These are phyloP conservation scores for Teleogryllus oceanicus DNA, from an alignment of 2,888 invertebrate species.

Conservation along the genomic window DNA sequence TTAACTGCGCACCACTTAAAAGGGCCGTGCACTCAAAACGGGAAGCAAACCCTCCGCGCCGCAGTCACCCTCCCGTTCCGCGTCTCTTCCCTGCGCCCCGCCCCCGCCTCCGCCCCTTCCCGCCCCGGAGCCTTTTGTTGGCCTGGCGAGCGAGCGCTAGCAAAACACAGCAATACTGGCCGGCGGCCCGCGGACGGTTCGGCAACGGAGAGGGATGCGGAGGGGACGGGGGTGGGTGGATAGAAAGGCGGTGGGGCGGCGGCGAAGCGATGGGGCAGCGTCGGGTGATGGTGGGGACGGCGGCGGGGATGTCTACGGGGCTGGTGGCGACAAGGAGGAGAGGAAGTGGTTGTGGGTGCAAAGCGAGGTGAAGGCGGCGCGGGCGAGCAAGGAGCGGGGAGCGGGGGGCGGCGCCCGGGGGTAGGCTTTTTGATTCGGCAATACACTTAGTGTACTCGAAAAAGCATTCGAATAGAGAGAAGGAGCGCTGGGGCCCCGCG, in stretches of 20 bases:
- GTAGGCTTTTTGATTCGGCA: background rate
- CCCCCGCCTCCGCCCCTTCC: background rate
- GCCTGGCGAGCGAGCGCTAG: background rate
- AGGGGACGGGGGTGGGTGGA: too few relatives aligned
- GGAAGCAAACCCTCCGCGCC: background rate
- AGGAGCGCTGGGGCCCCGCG: too few relatives aligned
- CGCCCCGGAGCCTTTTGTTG: background rate
- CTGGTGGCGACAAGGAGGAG: too few relatives aligned
- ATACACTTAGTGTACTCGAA: constrained; percentile 11
- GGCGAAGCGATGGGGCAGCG: too few relatives aligned
- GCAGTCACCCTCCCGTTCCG: background rate
- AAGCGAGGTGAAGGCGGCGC: too few relatives aligned
- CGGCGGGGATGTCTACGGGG: too few relatives aligned
- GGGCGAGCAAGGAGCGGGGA: too few relatives aligned
- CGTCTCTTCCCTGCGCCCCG: background rate
- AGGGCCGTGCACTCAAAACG: constrained; percentile 40
- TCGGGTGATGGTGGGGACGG: too few relatives aligned
- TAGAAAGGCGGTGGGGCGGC: too few relatives aligned
- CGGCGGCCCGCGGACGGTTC: background rate
- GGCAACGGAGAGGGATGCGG: too few relatives aligned
- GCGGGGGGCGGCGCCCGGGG: background rate
- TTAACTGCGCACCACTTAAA: constrained; percentile 47
- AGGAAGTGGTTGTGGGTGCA: too few relatives aligned
- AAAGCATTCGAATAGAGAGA: background rate
- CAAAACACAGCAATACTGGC: constrained; percentile 19